These are phyloP conservation scores for Hanleya hanleyi DNA, from an alignment of 2,888 invertebrate genomes.

Conservation along the genomic window DNA sequence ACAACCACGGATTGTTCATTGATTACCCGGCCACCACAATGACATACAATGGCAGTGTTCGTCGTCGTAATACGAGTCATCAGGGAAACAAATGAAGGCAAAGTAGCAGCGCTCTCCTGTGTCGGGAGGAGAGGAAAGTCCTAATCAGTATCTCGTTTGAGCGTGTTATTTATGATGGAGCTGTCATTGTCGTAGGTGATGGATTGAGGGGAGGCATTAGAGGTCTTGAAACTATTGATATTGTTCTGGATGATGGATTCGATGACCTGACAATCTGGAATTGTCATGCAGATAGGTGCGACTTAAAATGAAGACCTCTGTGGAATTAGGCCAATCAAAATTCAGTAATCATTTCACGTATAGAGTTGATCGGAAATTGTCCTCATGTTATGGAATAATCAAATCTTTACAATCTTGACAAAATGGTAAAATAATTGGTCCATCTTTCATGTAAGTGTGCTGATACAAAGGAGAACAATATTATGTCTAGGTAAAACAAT, in stretches of 20 bases:
- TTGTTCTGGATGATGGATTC: not conserved
- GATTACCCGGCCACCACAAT: not conserved
- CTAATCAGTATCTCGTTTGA: not conserved
- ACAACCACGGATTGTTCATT: not conserved
- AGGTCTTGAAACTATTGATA: not conserved
- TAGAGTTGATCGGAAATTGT: too few relatives aligned
- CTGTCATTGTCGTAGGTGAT: not conserved
- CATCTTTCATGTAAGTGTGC: too few relatives aligned
- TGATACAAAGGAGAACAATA: too few relatives aligned
- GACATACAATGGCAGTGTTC: too few relatives aligned
- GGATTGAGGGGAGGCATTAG: not conserved
- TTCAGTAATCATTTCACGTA: too few relatives aligned
- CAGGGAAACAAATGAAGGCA: not conserved
- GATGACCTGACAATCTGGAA: not conserved
- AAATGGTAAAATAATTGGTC: too few relatives aligned
- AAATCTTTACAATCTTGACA: too few relatives aligned
- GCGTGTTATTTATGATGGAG: not conserved
- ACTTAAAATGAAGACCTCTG: too few relatives aligned
- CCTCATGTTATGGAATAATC: too few relatives aligned
- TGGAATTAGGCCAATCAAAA: too few relatives aligned
- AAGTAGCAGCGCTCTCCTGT: not conserved
- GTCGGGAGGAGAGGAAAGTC: not conserved
- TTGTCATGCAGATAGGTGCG: not conserved
- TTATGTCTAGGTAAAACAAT: too few relatives aligned
- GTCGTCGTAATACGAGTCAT: not conserved